Evolutionary conservation across 2,797 vertebrate species (phyloP), one percentile per base, ranked within the genome.

Genomic region (Malurus leucopterus): DNA sequence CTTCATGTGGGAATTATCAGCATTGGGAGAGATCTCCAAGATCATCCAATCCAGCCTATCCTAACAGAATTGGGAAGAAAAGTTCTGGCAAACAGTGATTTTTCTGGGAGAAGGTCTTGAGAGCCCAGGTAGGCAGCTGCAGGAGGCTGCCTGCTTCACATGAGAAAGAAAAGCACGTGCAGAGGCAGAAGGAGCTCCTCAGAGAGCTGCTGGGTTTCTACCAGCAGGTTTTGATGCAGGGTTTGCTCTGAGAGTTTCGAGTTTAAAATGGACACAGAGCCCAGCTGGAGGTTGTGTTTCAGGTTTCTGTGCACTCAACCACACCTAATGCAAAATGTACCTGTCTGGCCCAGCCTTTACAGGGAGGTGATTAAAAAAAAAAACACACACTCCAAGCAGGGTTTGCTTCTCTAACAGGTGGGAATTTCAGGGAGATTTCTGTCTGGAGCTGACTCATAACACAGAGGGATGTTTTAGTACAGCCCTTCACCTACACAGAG

Each of bases 351-450:
- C 51, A 63, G 86, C 67, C 68, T 84, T 32, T 19, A 34, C 1
- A 0, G 50, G 68, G 44, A 75, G 46, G 59, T 30, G 77, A 78
- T 32, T 36, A 36, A 50, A 83, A 82, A 84, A 82, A 84, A 91
- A 87, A 29, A 0, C 30, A 82, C 58, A 34, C 63, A 72, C 61
- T 85, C 69, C 58, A 50, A 49, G 57, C 43, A 69, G 29, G 54
- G 71, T 51, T 74, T 83, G 55, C 32, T 82, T 27, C 74, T 83
- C 62, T 34, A 67, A 47, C 29, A 73, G 47, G 69, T 1, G 70
- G 86, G 91, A 74, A 93, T 86, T 94, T 73, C 55, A 49, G 91
- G 81, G 86, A 92, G 58, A 88, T 74, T 90, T 92, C 51, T 69
- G 88, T 21, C 77, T 92, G 83, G 62, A 76, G 77, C 71, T 82